Evolutionary conservation across 2,113 vertebrate genomes (phyloP).

Genomic region (Platysteira castanea): DNA sequence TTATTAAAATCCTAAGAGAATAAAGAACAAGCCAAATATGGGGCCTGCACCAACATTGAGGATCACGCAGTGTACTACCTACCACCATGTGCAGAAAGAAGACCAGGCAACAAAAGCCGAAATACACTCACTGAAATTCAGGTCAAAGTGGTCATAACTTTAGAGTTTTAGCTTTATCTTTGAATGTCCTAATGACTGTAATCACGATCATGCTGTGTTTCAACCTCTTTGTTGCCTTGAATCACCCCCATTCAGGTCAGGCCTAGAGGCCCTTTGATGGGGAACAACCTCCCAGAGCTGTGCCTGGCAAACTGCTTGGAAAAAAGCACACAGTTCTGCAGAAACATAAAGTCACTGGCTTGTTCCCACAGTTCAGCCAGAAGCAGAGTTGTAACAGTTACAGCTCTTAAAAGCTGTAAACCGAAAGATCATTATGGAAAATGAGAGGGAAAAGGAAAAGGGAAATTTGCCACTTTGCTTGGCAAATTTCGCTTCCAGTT

Average conservation of each 20-base stretch:
- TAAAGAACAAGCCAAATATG: neutral
- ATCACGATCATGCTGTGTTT: conserved; percentile 10
- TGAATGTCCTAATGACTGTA: conserved; percentile 12
- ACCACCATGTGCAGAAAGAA: neutral
- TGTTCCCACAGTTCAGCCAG: neutral
- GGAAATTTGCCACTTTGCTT: neutral
- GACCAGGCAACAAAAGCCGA: neutral
- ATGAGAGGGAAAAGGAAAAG: neutral
- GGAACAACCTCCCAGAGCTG: neutral
- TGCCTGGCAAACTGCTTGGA: neutral
- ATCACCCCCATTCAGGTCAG: neutral
- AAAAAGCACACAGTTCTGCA: neutral
- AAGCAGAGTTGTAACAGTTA: neutral
- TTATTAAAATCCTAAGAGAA: neutral
- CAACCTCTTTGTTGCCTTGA: neutral
- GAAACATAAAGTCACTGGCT: neutral
- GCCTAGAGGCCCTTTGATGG: neutral
- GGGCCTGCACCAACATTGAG: neutral
- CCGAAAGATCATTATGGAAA: neutral
- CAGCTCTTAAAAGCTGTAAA: neutral
- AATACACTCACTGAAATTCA: conserved; percentile 6
- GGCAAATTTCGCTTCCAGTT: neutral
- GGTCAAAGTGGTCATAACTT: conserved; percentile 6
- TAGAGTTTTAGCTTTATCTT: neutral
- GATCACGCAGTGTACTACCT: neutral